Evolutionary conservation across 2,888 invertebrate species (phyloP).

Genomic region (Cryptus viduatorius): DNA sequence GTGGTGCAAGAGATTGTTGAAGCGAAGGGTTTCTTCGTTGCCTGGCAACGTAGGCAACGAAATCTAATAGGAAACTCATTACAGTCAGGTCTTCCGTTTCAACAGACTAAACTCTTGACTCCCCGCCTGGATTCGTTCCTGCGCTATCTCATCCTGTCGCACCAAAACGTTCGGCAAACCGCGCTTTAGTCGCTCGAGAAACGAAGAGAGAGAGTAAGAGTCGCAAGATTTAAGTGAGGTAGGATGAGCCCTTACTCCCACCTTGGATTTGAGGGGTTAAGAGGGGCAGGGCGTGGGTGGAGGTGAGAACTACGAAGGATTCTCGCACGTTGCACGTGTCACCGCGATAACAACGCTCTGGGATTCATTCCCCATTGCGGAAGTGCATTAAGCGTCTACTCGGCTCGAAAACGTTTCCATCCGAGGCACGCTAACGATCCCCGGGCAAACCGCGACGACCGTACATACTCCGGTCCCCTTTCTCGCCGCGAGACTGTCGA

Average conservation of each 20-base stretch:
- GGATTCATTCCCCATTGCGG: constrained; percentile 57
- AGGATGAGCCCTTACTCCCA: not conserved
- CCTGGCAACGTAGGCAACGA: constrained; percentile 78
- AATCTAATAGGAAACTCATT: constrained; percentile 84
- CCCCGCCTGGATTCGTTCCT: constrained; percentile 57
- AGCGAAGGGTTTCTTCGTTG: constrained; percentile 73
- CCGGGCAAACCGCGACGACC: constrained; percentile 24
- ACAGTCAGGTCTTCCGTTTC: constrained; percentile 80
- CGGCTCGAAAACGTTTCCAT: constrained; percentile 52
- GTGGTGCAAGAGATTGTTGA: constrained; percentile 35
- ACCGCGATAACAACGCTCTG: constrained; percentile 62
- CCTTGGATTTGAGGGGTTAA: not conserved
- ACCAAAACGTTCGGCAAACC: constrained; percentile 56
- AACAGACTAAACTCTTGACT: constrained; percentile 80
- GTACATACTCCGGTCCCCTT: not conserved
- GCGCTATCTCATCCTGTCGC: constrained; percentile 56
- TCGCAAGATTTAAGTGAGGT: constrained; percentile 27
- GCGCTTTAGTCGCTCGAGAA: constrained; percentile 9
- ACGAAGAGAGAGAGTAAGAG: not conserved
- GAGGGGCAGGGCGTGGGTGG: not conserved
- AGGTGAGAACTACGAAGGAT: constrained; percentile 17
- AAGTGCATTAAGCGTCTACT: constrained; percentile 61
- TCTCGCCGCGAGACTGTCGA: constrained; percentile 21
- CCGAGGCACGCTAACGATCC: constrained; percentile 41
- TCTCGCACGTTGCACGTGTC: constrained; percentile 64